Conservation (phyloP, 2,888 invertebrate species). For the Cataglyphis cursor region DNA sequence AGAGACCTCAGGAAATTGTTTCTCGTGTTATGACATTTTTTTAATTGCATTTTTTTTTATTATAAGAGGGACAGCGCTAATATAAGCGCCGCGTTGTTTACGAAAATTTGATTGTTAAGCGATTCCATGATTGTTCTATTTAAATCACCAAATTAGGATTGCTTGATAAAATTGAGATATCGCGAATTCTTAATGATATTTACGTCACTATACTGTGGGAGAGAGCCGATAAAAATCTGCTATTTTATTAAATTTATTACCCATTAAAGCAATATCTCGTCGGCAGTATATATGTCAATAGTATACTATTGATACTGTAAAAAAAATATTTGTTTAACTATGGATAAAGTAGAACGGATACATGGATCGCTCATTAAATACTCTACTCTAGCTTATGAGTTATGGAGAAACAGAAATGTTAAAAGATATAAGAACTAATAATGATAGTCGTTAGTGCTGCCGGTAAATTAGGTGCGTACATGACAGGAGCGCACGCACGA, state of each 20-base stretch:
- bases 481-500: slow-evolving; percentile 23
- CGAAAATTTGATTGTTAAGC: slow-evolving; percentile 43
- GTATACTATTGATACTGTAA: background rate
- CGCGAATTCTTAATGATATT: slow-evolving; percentile 12
- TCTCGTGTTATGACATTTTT: slow-evolving; percentile 13
- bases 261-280: background rate
- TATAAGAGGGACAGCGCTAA: slow-evolving; percentile 21
- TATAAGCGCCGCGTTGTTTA: background rate
- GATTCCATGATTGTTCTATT: slow-evolving; percentile 42
- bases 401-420: background rate
- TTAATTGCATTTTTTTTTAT: background rate
- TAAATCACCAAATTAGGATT: slow-evolving; percentile 47
- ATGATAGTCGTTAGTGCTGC: slow-evolving; percentile 10
- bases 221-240: background rate
- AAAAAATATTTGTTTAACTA: background rate
- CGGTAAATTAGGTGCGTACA: slow-evolving; percentile 54
- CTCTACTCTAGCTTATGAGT: background rate
- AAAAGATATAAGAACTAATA: slow-evolving; percentile 1
- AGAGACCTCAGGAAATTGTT: slow-evolving; percentile 33
- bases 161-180: slow-evolving; percentile 27
- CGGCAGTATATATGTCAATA: background rate
- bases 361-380: background rate
- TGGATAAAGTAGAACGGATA: slow-evolving; percentile 1
- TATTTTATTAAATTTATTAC: slow-evolving; percentile 1
- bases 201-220: background rate